Percentiles rank a stretch among this genome's conserved stretches.
These are phyloP conservation scores for Danionella cerebrum DNA, from an alignment of 2,113 vertebrate species.

Conservation along the genomic window DNA sequence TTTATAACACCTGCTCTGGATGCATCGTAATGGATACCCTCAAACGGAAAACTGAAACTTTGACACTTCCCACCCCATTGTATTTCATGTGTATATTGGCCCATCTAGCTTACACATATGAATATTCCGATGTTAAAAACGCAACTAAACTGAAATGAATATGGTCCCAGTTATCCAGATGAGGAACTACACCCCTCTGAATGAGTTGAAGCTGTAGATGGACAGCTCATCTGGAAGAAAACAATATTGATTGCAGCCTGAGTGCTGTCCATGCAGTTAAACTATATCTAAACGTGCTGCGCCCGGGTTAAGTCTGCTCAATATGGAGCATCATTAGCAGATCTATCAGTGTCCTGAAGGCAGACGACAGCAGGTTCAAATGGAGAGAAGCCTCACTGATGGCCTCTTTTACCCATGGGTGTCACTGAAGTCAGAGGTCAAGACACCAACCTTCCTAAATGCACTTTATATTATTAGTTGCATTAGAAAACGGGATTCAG, in stretches of 20 bases:
- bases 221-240: neutral
- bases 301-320: conserved; percentile 24
- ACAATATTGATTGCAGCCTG: conserved; percentile 13
- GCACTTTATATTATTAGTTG: conserved; percentile 32
- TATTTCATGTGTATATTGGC: no score
- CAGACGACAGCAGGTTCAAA: neutral
- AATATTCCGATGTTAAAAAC: no score
- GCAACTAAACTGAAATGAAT: no score
- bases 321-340: conserved; percentile 29
- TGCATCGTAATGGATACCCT: neutral
- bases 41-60: no score
- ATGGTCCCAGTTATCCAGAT: no score
- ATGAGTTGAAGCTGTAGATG: neutral
- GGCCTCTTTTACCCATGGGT: neutral
- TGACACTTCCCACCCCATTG: no score
- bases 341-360: conserved; percentile 27
- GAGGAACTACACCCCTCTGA: no score
- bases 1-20: conserved; percentile 7
- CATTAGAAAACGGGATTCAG: conserved; percentile 21
- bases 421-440: conserved; percentile 30
- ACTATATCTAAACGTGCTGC: neutral
- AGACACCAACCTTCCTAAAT: conserved; percentile 26
- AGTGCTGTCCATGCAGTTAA: conserved; percentile 19
- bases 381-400: conserved; percentile 1
- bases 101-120: no score